A percentile compares a stretch with the other conserved stretches of the same genome.
Conservation (phyloP, 1,140 invertebrate species). For the Odontomachus brunneus region DNA sequence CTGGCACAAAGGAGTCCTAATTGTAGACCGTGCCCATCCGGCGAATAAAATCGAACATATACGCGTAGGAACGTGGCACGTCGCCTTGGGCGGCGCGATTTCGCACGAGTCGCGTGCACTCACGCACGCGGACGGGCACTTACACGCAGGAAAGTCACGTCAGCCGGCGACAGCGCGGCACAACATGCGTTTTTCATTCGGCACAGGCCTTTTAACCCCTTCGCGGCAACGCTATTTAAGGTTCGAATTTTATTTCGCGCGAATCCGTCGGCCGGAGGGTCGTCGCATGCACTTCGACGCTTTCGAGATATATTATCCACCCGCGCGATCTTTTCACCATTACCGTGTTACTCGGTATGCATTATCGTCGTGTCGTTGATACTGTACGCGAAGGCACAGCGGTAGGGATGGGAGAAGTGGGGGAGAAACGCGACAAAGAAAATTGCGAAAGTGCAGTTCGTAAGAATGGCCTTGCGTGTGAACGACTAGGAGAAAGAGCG, state of each 20-base stretch:
- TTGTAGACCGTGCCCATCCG: neutral
- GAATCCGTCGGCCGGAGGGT: conserved; percentile 26
- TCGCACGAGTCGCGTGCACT: conserved; percentile 20
- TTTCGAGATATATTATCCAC: conserved; percentile 11
- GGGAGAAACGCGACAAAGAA: conserved; percentile 10
- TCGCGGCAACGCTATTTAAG: conserved; percentile 69
- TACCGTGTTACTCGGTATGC: neutral
- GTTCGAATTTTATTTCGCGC: conserved; percentile 69
- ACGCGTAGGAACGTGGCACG: neutral
- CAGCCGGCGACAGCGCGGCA: conserved; percentile 20
- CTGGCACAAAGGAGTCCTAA: neutral
- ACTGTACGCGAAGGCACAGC: neutral
- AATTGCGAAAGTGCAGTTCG: conserved; percentile 20
- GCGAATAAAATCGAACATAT: neutral
- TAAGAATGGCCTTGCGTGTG: conserved; percentile 10
- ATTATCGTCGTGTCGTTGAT: conserved; percentile 19
- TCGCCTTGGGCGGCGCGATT: conserved; percentile 20
- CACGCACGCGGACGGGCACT: neutral
- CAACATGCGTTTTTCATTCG: conserved; percentile 61
- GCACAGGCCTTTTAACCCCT: conserved; percentile 60
- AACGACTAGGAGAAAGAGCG: neutral
- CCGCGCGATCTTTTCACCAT: neutral
- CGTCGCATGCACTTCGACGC: neutral
- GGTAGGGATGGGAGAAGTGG: no score
- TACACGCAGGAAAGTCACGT: no score